These are phyloP conservation scores for Drosophila leonis DNA, from an alignment of 2,888 invertebrate species.

Conservation along the genomic window DNA sequence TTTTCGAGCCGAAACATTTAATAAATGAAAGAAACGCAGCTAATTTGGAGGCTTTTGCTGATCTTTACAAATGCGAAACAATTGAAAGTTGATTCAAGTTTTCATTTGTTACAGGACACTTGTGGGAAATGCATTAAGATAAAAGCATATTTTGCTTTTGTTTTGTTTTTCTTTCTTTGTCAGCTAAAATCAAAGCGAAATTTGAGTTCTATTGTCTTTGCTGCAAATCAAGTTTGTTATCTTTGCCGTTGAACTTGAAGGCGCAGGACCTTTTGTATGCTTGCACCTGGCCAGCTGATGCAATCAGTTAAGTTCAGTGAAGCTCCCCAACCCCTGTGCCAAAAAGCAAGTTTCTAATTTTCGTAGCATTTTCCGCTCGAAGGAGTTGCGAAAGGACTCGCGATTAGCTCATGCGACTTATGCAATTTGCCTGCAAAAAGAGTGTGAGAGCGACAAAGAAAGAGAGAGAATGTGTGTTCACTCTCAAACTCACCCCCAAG, in stretches of 20 bases:
- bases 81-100: conserved; percentile 48
- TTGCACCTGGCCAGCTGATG: conserved; percentile 53
- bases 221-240: conserved; percentile 1
- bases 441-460: background rate
- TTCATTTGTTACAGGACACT: conserved; percentile 22
- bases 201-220: background rate
- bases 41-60: conserved; percentile 18
- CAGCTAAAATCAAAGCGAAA: background rate
- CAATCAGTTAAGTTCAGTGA: conserved; percentile 40
- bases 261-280: background rate
- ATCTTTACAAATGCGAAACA: conserved; percentile 14
- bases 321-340: conserved; percentile 11
- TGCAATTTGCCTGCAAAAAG: conserved; percentile 68
- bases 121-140: conserved; percentile 47
- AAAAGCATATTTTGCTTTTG: background rate
- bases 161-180: conserved; percentile 11
- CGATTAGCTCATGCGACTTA: conserved; percentile 72
- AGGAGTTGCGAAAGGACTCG: conserved; percentile 50
- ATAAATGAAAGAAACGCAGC: conserved; percentile 49
- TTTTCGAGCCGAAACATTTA: conserved; percentile 51
- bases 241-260: conserved; percentile 8
- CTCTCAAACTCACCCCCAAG: conserved; percentile 57
- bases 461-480: conserved; percentile 1
- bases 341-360: conserved; percentile 49
- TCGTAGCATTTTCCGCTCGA: conserved; percentile 59